Base-by-base conservation (phyloP, 2,113 vertebrate genomes). In the Pollachius pollachius region DNA sequence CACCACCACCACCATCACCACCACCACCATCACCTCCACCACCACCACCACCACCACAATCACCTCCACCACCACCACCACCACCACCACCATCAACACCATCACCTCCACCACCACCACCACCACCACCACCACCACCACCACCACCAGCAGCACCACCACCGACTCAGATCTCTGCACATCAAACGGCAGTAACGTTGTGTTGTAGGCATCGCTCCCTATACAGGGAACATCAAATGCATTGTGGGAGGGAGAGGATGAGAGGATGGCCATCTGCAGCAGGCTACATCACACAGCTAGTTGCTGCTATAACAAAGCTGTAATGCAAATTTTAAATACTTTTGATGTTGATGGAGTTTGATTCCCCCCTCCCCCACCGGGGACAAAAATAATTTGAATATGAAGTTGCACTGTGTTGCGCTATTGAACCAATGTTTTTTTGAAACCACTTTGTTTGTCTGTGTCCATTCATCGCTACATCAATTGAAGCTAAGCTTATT, bases 91-190 rank as follows among this genome's bases (percentile, higher is more conserved):
- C 58, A n/a, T n/a, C n/a, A n/a, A n/a, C n/a, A n/a, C n/a, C n/a
- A n/a, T n/a, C n/a, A n/a, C n/a, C n/a, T n/a, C n/a, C n/a, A n/a
- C n/a, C n/a, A n/a, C n/a, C n/a, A n/a, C n/a, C n/a, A n/a, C n/a
- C n/a, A 37, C 34, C 34, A 37, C 34, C 37, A 41, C 9, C 37
- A 6, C 37, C 37, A 11, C 37, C 5, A 41, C 76, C 58, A 56
- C 15, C 6, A 56, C 54, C 54, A 73, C 76, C 62, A 67, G 72
- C 75, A 61, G 54, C 69, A 61, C 69, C 75, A 61, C 34, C 64
- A 67, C 64, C 1, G 54, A 65, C 87, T 88, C 81, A 88, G 86
- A 91, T 90, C 85, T 87, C 71, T 60, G 66, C 59, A 88, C 88
- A 89, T 91, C 86, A 92, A 88, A 88, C 64, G 18, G 86, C 84